Conservation (phyloP, 2,113 vertebrate species). For the Oplegnathus fasciatus region DNA sequence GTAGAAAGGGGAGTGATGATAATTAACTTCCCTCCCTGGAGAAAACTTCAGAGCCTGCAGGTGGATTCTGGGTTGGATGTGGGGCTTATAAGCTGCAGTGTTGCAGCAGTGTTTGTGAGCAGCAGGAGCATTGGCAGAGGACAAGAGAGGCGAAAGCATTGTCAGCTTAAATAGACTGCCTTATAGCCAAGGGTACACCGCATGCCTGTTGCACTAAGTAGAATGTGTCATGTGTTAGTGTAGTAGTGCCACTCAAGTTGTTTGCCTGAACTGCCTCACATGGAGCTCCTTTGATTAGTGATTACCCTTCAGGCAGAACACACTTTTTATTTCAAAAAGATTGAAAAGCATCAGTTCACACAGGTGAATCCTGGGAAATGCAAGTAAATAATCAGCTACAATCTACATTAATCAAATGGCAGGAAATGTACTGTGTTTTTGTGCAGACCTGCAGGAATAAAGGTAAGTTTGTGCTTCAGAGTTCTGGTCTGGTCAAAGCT, state of each 20-base stretch:
- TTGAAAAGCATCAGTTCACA: neutral
- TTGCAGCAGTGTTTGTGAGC: neutral
- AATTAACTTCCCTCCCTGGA: neutral
- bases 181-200: neutral
- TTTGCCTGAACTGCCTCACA: neutral
- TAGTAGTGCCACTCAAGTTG: slow-evolving; percentile 5
- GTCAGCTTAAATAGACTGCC: neutral
- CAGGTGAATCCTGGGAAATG: neutral
- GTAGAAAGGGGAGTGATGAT: neutral
- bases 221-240: neutral
- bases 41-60: neutral
- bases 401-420: neutral
- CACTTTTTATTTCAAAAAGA: neutral
- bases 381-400: neutral
- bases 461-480: slow-evolving; percentile 8
- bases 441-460: neutral
- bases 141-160: neutral
- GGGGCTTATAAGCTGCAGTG: neutral
- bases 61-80: neutral
- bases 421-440: neutral
- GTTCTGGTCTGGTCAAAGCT: slow-evolving; percentile 18
- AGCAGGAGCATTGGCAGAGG: neutral
- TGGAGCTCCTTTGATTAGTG: slow-evolving; percentile 11
- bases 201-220: neutral
- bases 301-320: neutral